Base-by-base conservation (phyloP, 2,888 invertebrate genomes). In the Sesamia inferens region DNA sequence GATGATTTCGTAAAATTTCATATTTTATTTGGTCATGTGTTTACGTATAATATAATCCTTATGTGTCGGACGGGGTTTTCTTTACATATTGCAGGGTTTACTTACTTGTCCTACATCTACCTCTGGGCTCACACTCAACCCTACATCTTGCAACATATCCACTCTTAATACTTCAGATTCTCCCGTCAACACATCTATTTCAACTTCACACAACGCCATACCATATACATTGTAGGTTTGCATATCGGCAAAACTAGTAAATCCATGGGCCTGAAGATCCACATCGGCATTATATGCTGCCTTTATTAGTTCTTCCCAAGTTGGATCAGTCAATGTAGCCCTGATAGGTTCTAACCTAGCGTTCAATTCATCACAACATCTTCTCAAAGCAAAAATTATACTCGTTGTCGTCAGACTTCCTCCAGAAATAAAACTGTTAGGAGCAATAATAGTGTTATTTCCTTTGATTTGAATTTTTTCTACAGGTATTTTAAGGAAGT, bases 141-240 rank as follows among this genome's bases (percentile, higher is more conserved):
- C 97, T 5, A 96, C 96, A 88, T 97, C 97, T 91, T 97, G 97
- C 58, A 97, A 84, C 66, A 97, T 87, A 89, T 97, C 97, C 0
- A 97, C 97, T 79, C 97, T 93, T 0, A 90, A 87, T 19, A 97
- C 90, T 83, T 97, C 92, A 74, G 95, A 95, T 87, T 97, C 97
- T 14, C 98, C 98, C 0, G 98, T 98, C 66, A 98, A 89, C 13
- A 97, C 90, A 90, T 98, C 98, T 0, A 98, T 89, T 91, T 98
- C 97, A 0, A 97, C 97, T 93, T 98, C 98, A 22, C 96, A 92
- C 19, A 97, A 93, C 6, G 96, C 93, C 0, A 96, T 94, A 3
- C 97, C 97, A 88, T 96, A 97, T 31, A 97, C 81, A 57, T 88
- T 78, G 62, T 91, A 91, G 0, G 24, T 39, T 44, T 88, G 82